Percentiles rank a stretch among this genome's conserved stretches.
These are phyloP conservation scores for Pocillopora verrucosa DNA, from an alignment of 64 coral and sea anemone species.

Conservation along the genomic window DNA sequence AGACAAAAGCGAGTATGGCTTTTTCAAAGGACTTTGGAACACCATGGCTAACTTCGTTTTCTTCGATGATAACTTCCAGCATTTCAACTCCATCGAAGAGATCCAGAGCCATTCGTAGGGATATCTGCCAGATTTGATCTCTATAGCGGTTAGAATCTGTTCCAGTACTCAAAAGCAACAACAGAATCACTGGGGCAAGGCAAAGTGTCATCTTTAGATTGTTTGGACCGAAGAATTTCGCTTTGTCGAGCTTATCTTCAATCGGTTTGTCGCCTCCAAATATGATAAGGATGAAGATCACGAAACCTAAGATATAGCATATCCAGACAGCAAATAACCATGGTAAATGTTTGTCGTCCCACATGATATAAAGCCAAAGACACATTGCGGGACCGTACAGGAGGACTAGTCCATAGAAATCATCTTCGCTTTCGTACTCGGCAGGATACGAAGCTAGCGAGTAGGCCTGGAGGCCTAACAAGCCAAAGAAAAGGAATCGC, in stretches of 20 bases:
- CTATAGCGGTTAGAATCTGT: not conserved
- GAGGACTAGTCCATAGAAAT: not conserved
- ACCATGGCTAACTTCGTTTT: not conserved
- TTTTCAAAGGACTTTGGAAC: conserved; percentile 12
- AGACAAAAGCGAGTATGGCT: conserved; percentile 42
- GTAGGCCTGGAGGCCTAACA: not conserved
- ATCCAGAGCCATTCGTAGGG: conserved; percentile 30
- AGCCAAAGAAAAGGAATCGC: not conserved
- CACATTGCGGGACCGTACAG: not conserved
- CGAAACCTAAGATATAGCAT: not conserved
- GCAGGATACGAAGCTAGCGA: conserved; percentile 14
- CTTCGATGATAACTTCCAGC: conserved; percentile 49
- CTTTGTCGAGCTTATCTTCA: conserved; percentile 46
- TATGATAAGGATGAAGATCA: conserved; percentile 9
- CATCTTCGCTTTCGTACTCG: not conserved
- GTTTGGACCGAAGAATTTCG: conserved; percentile 64
- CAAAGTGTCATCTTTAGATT: conserved; percentile 49
- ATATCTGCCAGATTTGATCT: conserved; percentile 22
- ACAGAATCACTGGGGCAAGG: conserved; percentile 5
- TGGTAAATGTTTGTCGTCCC: not conserved
- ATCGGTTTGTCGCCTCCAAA: conserved; percentile 16
- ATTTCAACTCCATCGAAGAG: conserved; percentile 65
- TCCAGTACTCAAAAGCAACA: conserved; percentile 50
- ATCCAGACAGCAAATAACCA: conserved; percentile 31
- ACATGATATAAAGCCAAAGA: not conserved